Evolutionary conservation across 2,888 invertebrate genomes (phyloP), one percentile per base, ranked within the genome.

Genomic region (Oxystoma pomonae): DNA sequence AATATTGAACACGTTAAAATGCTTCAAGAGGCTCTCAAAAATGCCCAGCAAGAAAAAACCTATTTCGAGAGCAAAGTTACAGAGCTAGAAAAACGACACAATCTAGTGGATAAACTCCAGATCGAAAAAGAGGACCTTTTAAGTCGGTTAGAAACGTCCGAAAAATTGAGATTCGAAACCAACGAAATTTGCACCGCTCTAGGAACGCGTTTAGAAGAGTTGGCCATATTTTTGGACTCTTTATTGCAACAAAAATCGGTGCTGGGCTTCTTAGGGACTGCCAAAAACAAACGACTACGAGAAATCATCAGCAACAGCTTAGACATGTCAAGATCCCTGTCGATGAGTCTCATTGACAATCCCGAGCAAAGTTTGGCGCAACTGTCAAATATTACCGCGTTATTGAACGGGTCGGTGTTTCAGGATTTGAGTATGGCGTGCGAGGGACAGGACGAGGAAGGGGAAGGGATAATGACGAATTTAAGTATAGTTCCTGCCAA

Each of bases 161-260:
- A 82, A 67, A 76, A 73, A 57, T 69, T 78, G 20, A 72, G 80
- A n/a, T 67, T 69, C 12, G 81, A 83, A 68, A 76, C 80, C 1
- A 76, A 76, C 58, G 79, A 82, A 65, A 79, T 82, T 12, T 83
- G 83, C 66, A 70, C 77, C 61, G 72, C 87, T 62, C 76, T 89
- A 55, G 85, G 86, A 20, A 82, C 81, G 2, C 82, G 88, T 49
- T 78, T 89, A 58, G 87, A 88, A 77, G 89, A 89, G 70, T 77
- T 89, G 65, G 86, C 88, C 0, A 82, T 83, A 71, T 89, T 89
- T 74, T 77, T 89, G 69, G 87, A 88, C 68, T 86, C 87, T 64
- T 77, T 89, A 49, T 76, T 89, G 20, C 83, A 84, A 63, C 85
- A 87, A 70, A 86, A 86, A 82, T 84, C 80, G 72, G 83, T 84